phyloP scores from a whole-genome alignment of 37 sponge, comb jelly and placozoan species.

The Cliona cf. orientalis region DNA sequence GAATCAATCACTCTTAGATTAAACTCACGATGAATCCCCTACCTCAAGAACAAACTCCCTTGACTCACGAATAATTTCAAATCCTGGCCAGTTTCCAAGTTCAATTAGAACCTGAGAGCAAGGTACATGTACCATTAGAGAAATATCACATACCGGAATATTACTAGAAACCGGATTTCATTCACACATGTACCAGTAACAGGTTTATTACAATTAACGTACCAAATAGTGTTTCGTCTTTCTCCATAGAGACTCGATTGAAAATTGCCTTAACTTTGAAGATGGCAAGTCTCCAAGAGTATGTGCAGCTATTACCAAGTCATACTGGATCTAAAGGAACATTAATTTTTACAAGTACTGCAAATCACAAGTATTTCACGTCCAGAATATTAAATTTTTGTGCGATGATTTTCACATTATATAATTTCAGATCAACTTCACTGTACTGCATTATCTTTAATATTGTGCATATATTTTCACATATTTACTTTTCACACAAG shows the following conservation, averaged over 20 bases:
- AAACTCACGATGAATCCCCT: neutral
- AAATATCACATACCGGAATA: too few species aligned
- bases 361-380: too few species aligned
- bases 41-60: conserved; percentile 70
- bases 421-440: neutral
- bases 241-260: conserved; percentile 78
- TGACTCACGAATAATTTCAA: conserved; percentile 60
- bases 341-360: too few species aligned
- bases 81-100: conserved; percentile 67
- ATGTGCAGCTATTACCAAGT: conserved; percentile 80
- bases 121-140: too few species aligned
- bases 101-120: conserved; percentile 73
- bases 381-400: too few species aligned
- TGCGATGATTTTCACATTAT: neutral
- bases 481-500: too few species aligned
- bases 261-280: conserved; percentile 33
- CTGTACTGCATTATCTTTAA: neutral
- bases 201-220: too few species aligned
- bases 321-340: conserved; percentile 74
- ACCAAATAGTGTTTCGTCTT: conserved; percentile 84
- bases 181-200: neutral
- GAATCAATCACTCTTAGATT: neutral
- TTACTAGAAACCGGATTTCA: too few species aligned
- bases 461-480: too few species aligned
- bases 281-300: conserved; percentile 79